Evolutionary conservation across 1,140 invertebrate genomes (phyloP).

Genomic region (Nebria ingens): DNA sequence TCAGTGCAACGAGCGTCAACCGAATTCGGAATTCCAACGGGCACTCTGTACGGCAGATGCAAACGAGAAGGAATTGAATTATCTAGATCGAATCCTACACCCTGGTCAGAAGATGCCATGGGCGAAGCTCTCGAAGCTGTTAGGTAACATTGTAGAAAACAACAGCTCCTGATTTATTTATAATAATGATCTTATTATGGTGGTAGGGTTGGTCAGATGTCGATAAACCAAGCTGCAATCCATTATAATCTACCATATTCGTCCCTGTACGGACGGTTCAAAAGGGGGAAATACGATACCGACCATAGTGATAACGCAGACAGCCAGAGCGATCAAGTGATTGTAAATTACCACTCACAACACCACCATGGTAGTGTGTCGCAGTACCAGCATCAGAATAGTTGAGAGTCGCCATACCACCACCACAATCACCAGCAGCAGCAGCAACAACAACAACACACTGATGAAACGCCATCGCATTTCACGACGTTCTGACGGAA

Average conservation of each 20-base stretch:
- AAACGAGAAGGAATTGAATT: conserved; percentile 81
- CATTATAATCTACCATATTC: conserved; percentile 84
- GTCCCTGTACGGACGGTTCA: conserved; percentile 77
- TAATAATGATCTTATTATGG: conserved; percentile 16
- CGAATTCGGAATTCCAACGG: conserved; percentile 75
- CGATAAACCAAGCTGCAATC: conserved; percentile 86
- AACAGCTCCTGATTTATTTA: too few relatives aligned
- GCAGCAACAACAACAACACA: background rate
- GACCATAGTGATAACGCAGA: conserved; percentile 19
- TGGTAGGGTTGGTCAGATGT: conserved; percentile 77
- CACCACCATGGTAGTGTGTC: background rate
- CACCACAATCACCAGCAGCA: background rate
- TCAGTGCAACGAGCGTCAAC: conserved; percentile 79
- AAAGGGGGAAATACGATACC: conserved; percentile 50
- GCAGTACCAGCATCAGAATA: background rate
- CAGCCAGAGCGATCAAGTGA: conserved; percentile 1
- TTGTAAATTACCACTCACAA: background rate
- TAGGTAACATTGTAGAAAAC: too few relatives aligned
- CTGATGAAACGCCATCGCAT: too few relatives aligned
- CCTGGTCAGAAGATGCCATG: conserved; percentile 85
- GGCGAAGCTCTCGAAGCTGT: conserved; percentile 79
- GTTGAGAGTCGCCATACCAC: conserved; percentile 1
- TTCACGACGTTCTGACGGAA: too few relatives aligned
- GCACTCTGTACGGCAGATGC: conserved; percentile 74
- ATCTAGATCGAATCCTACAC: conserved; percentile 72